Evolutionary conservation across 2,113 vertebrate genomes (phyloP).

Genomic region (Ailuropoda melanoleuca): DNA sequence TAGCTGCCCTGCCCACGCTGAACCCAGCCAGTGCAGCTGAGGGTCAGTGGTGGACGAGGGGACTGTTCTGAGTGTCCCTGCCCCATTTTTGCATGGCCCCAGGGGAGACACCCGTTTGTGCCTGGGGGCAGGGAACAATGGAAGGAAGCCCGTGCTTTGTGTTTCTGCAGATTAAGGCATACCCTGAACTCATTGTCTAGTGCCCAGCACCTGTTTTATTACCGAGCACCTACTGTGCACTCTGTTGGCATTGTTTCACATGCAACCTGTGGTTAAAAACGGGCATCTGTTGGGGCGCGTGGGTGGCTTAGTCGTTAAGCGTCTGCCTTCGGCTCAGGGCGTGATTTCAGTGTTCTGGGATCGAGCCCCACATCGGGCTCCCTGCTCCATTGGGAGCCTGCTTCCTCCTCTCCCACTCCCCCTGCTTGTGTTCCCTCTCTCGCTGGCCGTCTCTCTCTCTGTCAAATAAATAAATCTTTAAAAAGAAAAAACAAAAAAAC

Average conservation of each 20-base stretch:
- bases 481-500: too few species aligned
- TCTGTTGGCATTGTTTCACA: fast-evolving
- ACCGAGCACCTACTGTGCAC: not conserved
- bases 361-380: too few species aligned
- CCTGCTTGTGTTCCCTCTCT: too few species aligned
- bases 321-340: too few species aligned
- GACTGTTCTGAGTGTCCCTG: fast-evolving
- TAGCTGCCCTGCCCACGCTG: fast-evolving
- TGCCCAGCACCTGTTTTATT: fast-evolving
- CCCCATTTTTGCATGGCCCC: fast-evolving
- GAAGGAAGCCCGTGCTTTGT: not conserved
- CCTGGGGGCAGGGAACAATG: fast-evolving
- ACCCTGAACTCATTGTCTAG: not conserved
- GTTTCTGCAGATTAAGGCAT: fast-evolving
- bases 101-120: not conserved
- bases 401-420: too few species aligned
- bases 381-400: too few species aligned
- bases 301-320: too few species aligned
- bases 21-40: fast-evolving
- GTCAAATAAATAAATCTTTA: too few species aligned
- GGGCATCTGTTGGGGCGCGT: fast-evolving
- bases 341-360: too few species aligned
- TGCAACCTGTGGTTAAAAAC: fast-evolving
- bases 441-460: too few species aligned
- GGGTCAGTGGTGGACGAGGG: too few species aligned